A percentile compares a stretch with the other conserved stretches of the same genome.
Conservation (phyloP, 2,888 invertebrate species). For the Hypena proboscidalis region DNA sequence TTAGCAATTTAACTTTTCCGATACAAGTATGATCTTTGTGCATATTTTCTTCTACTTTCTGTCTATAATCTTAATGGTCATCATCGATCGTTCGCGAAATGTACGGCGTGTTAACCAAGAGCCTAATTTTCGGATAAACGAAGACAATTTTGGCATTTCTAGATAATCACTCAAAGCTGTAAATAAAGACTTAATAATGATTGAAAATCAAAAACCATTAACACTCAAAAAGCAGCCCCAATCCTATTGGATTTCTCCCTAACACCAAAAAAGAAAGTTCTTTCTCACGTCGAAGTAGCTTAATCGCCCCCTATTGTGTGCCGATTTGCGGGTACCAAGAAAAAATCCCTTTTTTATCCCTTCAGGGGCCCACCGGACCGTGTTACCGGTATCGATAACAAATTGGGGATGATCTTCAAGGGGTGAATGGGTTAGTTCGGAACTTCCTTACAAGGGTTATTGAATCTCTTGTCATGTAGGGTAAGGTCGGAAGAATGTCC, state of each 20-base stretch:
- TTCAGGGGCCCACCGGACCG: conserved; percentile 74
- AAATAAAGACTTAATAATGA: too few relatives aligned
- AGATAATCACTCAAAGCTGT: too few relatives aligned
- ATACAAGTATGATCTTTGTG: too few relatives aligned
- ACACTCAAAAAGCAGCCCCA: conserved; percentile 8
- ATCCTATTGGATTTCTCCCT: conserved; percentile 26
- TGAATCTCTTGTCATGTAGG: conserved; percentile 49
- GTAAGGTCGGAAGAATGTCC: conserved; percentile 11
- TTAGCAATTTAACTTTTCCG: too few relatives aligned
- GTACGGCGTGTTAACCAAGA: too few relatives aligned
- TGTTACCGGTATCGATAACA: conserved; percentile 79
- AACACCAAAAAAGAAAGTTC: conserved; percentile 48
- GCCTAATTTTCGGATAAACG: too few relatives aligned
- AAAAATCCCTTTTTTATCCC: conserved; percentile 66
- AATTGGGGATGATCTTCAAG: conserved; percentile 64
- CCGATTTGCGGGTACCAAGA: too few relatives aligned
- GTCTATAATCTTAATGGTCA: too few relatives aligned
- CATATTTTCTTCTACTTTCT: too few relatives aligned
- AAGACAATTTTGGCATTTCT: too few relatives aligned
- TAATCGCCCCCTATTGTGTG: conserved; percentile 71
- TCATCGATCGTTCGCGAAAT: too few relatives aligned
- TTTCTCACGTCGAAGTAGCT: conserved; percentile 66
- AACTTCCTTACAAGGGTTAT: conserved; percentile 67
- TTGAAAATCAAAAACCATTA: too few relatives aligned
- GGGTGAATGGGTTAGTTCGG: conserved; percentile 75